Conservation (phyloP, 2,888 invertebrate genomes). For the Sphinx pinastri region DNA sequence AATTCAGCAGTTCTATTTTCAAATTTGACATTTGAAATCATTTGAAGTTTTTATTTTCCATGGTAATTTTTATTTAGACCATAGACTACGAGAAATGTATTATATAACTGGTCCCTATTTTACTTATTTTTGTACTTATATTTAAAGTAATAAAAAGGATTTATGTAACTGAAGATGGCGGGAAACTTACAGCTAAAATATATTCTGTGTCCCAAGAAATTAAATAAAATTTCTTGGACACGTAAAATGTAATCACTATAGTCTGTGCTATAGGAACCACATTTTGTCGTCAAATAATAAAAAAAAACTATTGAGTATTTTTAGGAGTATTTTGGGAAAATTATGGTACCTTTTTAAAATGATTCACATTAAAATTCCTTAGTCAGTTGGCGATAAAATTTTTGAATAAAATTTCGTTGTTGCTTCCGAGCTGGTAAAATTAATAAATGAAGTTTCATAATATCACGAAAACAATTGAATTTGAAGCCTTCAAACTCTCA, state of each 20-base stretch:
- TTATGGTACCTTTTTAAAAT: not conserved
- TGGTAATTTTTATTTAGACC: too few species aligned
- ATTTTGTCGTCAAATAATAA: slow-evolving; percentile 15
- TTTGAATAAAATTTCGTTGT: too few species aligned
- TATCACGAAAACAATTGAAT: too few species aligned
- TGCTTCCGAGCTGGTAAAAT: too few species aligned
- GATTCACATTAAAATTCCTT: too few species aligned
- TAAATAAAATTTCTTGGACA: slow-evolving; percentile 1
- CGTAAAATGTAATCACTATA: not conserved
- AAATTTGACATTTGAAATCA: too few species aligned
- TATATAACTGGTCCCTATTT: not conserved
- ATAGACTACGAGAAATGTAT: not conserved
- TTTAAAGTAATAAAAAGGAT: not conserved
- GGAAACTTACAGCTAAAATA: not conserved
- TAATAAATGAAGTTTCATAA: too few species aligned
- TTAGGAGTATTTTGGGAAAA: not conserved
- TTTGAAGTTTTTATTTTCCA: too few species aligned
- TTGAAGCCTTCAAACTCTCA: too few species aligned
- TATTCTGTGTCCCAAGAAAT: not conserved
- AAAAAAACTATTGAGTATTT: slow-evolving; percentile 11
- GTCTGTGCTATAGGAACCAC: not conserved
- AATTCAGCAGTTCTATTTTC: not conserved
- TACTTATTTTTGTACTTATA: not conserved
- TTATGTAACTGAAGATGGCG: not conserved
- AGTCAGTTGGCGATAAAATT: too few species aligned